A percentile compares a stretch with the other conserved stretches of the same genome.
These are phyloP conservation scores for Drosophila albomicans DNA, from an alignment of 1,140 invertebrate species.

Conservation along the genomic window DNA sequence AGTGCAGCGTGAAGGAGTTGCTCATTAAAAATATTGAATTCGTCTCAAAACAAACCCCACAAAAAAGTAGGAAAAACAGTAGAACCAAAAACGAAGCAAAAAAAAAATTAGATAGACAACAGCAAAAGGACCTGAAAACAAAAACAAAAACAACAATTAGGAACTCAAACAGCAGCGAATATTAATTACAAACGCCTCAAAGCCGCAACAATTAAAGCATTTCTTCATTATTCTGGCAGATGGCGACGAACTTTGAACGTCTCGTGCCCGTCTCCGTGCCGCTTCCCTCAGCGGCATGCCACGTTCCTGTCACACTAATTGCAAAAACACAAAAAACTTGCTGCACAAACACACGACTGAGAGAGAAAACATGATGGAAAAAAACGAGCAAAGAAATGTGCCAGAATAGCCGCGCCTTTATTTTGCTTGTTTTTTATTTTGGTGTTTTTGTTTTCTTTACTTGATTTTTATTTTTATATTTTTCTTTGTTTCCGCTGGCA, in stretches of 20 bases:
- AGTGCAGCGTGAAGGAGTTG: background rate
- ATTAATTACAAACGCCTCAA: conserved; percentile 73
- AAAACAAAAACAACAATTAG: conserved; percentile 46
- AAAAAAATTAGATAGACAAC: conserved; percentile 3
- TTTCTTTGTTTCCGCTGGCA: conserved; percentile 57
- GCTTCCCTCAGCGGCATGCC: conserved; percentile 23
- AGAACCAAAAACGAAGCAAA: background rate
- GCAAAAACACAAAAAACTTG: conserved; percentile 80
- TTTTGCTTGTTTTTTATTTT: conserved; percentile 13
- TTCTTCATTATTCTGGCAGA: conserved; percentile 65
- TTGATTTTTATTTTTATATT: conserved; percentile 10
- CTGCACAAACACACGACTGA: conserved; percentile 26
- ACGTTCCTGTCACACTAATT: conserved; percentile 72
- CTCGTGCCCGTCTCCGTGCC: conserved; percentile 6
- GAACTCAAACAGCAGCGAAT: conserved; percentile 41
- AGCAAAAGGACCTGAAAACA: background rate
- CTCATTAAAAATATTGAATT: conserved; percentile 43
- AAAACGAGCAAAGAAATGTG: conserved; percentile 20
- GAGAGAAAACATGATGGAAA: conserved; percentile 19
- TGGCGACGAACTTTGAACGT: conserved; percentile 31
- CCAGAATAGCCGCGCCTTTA: conserved; percentile 46
- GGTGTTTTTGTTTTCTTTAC: conserved; percentile 21
- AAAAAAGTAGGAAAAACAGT: conserved; percentile 5
- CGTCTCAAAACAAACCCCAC: background rate
- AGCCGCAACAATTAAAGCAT: conserved; percentile 78